Evolutionary conservation across 1,140 invertebrate genomes (phyloP), one percentile per base, ranked within the genome.

Genomic region (Wiebesia pumilae): DNA sequence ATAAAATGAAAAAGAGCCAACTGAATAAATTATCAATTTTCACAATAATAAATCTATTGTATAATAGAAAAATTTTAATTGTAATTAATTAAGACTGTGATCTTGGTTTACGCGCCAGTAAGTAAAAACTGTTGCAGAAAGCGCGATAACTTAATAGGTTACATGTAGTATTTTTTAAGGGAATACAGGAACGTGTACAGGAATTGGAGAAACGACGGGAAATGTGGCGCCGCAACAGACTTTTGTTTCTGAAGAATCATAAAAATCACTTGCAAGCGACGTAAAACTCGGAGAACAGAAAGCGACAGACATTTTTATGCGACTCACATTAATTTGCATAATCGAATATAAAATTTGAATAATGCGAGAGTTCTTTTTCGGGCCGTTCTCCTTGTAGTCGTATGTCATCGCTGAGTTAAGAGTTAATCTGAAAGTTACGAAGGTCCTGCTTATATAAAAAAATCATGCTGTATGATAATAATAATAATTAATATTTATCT

Each of bases 331-430:
- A 93, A 93, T 93, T 93, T 93, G 91, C 92, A 93, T 93, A 93
- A 93, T 93, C 92, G 92, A 92, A 93, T 93, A 93, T 93, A 91
- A 92, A 93, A 93, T 93, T 90, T 93, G 91, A 93, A 93, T 93
- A 93, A 91, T 90, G 90, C 87, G 89, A 82, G 85, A 84, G 87
- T 89, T 85, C 85, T 88, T 87, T 88, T 88, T 88, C 87, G 88
- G 43, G 30, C 84, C 80, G 83, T 89, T 89, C 62, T 88, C 65
- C 62, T 88, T 86, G 54, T 81, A 87, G 86, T 91, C 88, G 90
- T 91, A 90, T 90, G 90, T 92, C 90, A 91, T 90, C 87, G 71
- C 83, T 77, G 77, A 84, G 40, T 86, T 86, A 86, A 86, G 58
- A 58, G 80, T 40, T 83, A 87, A 79, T 87, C 62, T n/a, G 14